A percentile compares a stretch with the other conserved stretches of the same genome.
Evolutionary conservation across 2,888 invertebrate genomes (phyloP).

Genomic region (Callyntrura guangdongensis): DNA sequence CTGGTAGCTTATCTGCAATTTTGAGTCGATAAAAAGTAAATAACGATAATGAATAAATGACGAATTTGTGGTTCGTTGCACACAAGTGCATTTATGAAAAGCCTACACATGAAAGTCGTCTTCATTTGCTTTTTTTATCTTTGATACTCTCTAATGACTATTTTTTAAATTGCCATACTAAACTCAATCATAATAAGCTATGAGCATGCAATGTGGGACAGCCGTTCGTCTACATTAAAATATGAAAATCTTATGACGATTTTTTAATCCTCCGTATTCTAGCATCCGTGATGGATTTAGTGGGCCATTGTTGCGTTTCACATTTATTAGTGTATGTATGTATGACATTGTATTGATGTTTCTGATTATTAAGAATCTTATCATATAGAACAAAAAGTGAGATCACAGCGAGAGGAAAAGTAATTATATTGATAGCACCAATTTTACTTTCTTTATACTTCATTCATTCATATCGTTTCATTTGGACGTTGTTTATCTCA

Average conservation of each 20-base stretch:
- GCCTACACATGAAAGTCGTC: background rate
- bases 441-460: slow-evolving; percentile 30
- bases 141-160: slow-evolving; percentile 52
- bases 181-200: slow-evolving; percentile 15
- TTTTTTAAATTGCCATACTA: slow-evolving; percentile 47
- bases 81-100: slow-evolving; percentile 65
- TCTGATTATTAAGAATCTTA: background rate
- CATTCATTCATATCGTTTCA: slow-evolving; percentile 9
- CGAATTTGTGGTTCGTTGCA: slow-evolving; percentile 63
- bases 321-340: slow-evolving; percentile 22
- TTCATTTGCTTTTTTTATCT: slow-evolving; percentile 49
- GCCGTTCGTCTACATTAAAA: background rate
- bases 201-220: slow-evolving; percentile 64
- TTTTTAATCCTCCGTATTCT: background rate
- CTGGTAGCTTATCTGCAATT: background rate
- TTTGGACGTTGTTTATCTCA: background rate
- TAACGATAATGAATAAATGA: slow-evolving; percentile 34
- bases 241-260: background rate
- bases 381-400: slow-evolving; percentile 39
- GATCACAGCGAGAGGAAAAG: slow-evolving; percentile 46
- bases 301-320: background rate
- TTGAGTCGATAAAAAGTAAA: slow-evolving; percentile 43
- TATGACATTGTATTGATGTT: background rate
- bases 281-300: slow-evolving; percentile 12
- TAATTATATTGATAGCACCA: slow-evolving; percentile 32